A percentile compares a stretch with the other conserved stretches of the same genome.
Evolutionary conservation across 2,888 invertebrate genomes (phyloP).

Genomic region (Arctia plantaginis): DNA sequence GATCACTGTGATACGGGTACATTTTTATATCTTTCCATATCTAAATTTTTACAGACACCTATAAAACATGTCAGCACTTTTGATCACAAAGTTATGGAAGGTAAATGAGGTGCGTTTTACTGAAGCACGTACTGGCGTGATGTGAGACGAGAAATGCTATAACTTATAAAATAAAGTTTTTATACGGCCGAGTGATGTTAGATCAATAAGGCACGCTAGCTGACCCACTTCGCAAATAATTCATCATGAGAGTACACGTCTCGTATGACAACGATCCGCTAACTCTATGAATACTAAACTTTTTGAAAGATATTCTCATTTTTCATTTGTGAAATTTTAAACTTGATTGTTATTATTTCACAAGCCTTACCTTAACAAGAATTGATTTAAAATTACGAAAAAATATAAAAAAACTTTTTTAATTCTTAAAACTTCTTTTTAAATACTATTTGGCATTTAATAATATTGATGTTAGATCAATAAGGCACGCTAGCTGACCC

Average conservation of each 20-base stretch:
- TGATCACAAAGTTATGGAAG: constrained; percentile 7
- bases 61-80: constrained; percentile 10
- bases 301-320: not conserved
- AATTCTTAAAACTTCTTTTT: too few relatives aligned
- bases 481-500: constrained; percentile 60
- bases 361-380: too few relatives aligned
- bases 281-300: constrained; percentile 37
- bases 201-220: constrained; percentile 61
- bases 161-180: constrained; percentile 50
- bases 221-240: constrained; percentile 62
- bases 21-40: not conserved
- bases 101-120: constrained; percentile 14
- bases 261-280: constrained; percentile 35
- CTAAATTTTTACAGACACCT: not conserved
- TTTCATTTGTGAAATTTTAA: not conserved
- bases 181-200: constrained; percentile 49
- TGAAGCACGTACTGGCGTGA: constrained; percentile 28
- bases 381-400: too few relatives aligned
- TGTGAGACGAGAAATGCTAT: constrained; percentile 36
- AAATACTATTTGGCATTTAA: too few relatives aligned
- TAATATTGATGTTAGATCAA: constrained; percentile 67
- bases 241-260: constrained; percentile 61
- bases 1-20: not conserved
- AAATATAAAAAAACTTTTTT: too few relatives aligned
- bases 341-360: too few relatives aligned